Percentiles rank a stretch among this genome's conserved stretches.
Evolutionary conservation across 2,888 invertebrate species (phyloP).

Genomic region (Leptinotarsa peninsularis): DNA sequence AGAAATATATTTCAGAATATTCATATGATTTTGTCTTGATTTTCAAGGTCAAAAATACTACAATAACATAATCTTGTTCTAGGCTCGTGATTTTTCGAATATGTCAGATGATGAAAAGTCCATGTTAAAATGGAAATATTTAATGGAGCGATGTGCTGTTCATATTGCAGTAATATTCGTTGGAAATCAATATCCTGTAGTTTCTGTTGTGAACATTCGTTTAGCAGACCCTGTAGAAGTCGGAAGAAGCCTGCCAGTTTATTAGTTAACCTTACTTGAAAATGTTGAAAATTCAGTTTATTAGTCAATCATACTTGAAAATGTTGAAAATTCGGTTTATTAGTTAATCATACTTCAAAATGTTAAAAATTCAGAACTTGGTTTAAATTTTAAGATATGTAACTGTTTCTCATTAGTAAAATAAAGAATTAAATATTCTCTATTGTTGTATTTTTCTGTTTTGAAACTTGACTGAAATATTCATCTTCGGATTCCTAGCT

Average conservation of each 20-base stretch:
- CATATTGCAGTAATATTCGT: conserved; percentile 66
- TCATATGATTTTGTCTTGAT: too few relatives aligned
- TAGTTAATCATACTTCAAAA: conserved; percentile 44
- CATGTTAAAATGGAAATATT: conserved; percentile 73
- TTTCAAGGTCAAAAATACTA: too few relatives aligned
- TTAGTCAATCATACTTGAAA: conserved; percentile 45
- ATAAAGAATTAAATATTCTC: too few relatives aligned
- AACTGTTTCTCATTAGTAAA: too few relatives aligned
- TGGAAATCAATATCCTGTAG: conserved; percentile 57
- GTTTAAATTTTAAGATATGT: too few relatives aligned
- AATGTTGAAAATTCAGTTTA: conserved; percentile 52
- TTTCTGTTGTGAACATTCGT: conserved; percentile 61
- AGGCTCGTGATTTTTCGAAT: conserved; percentile 70
- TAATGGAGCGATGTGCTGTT: conserved; percentile 74
- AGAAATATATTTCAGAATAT: too few relatives aligned
- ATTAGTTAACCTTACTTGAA: conserved; percentile 48
- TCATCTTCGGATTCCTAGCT: too few relatives aligned
- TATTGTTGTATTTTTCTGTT: too few relatives aligned
- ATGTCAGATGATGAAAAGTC: conserved; percentile 69
- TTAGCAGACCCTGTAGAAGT: conserved; percentile 60
- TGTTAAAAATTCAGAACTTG: too few relatives aligned
- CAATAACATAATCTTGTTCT: conserved; percentile 26
- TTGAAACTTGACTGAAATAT: too few relatives aligned
- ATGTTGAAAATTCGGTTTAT: conserved; percentile 52
- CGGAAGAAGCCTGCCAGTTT: conserved; percentile 61